Evolutionary conservation across 2,888 invertebrate species (phyloP).

Genomic region (Petrophora chlorosata): DNA sequence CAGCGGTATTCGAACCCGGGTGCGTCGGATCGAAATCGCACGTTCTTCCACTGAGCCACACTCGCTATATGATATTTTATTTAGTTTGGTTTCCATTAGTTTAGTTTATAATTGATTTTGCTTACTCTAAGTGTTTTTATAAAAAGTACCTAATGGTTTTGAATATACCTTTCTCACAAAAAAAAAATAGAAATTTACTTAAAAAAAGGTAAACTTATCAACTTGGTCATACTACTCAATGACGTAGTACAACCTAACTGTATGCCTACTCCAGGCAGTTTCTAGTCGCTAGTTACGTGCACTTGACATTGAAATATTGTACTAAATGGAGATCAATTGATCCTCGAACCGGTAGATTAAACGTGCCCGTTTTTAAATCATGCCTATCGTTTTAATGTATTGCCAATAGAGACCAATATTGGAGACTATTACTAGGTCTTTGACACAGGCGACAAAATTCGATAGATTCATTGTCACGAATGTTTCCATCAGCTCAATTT

Average conservation of each 20-base stretch:
- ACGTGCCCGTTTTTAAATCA: conserved; percentile 12
- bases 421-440: conserved; percentile 1
- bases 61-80: no score
- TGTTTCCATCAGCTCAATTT: no score
- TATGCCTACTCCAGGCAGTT: conserved; percentile 21
- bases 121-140: no score
- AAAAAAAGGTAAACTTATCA: not conserved
- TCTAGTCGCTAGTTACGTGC: conserved; percentile 26
- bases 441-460: no score
- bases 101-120: no score
- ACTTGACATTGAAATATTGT: conserved; percentile 38
- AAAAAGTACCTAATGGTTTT: no score
- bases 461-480: no score
- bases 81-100: no score
- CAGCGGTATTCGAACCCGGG: no score
- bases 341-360: conserved; percentile 29
- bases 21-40: no score
- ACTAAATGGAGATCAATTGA: conserved; percentile 34
- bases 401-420: conserved; percentile 16
- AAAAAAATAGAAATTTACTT: not conserved
- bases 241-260: conserved; percentile 31
- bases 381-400: conserved; percentile 17
- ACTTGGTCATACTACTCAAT: conserved; percentile 10
- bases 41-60: no score
- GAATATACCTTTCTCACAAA: no score